Conservation (phyloP, 2,113 vertebrate species). For the Onychorhynchus coronatus region DNA sequence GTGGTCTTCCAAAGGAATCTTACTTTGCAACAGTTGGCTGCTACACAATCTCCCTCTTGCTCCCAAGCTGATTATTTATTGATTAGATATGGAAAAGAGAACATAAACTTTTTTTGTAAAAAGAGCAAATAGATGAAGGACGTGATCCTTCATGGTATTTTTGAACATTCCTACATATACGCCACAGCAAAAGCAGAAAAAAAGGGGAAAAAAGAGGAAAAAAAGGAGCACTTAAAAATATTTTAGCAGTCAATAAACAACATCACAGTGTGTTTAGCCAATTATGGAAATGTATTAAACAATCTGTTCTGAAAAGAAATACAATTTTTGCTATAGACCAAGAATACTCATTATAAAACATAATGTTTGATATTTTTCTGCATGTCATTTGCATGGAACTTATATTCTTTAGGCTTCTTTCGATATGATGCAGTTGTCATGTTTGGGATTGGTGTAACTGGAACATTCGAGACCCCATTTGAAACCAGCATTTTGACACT, state of each 20-base stretch:
- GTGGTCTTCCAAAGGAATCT: not conserved
- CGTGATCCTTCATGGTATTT: not conserved
- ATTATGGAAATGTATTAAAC: not conserved
- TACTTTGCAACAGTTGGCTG: not conserved
- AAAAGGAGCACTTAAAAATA: not conserved
- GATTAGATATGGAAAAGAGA: not conserved
- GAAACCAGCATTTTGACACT: not conserved
- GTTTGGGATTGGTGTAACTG: not conserved
- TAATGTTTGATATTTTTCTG: not conserved
- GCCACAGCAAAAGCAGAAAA: not conserved
- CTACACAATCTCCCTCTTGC: not conserved
- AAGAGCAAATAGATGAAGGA: not conserved
- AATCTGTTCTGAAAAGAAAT: not conserved
- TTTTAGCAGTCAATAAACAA: not conserved
- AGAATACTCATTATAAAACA: not conserved
- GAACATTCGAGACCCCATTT: not conserved
- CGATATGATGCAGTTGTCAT: fast-evolving
- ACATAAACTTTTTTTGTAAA: not conserved
- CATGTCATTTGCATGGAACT: not conserved
- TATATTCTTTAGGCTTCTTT: not conserved
- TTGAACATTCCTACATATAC: not conserved
- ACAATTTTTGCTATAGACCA: not conserved
- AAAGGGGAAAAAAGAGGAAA: fast-evolving
- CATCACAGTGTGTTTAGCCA: not conserved
- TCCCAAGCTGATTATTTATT: not conserved